Evolutionary conservation across 1,140 invertebrate genomes (phyloP).

Genomic region (Tetragonula clypearis): DNA sequence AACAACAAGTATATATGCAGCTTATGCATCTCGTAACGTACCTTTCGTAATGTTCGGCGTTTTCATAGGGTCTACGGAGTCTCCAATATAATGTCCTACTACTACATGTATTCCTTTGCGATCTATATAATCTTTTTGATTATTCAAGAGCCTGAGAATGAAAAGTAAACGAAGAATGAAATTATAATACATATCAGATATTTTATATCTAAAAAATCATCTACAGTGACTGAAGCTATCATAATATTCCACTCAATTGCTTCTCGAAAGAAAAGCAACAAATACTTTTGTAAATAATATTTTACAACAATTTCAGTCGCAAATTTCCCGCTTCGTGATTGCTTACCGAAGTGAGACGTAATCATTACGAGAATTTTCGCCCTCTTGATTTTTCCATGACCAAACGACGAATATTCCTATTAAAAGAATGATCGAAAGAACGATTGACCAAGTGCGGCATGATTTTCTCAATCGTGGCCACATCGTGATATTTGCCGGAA

Average conservation of each 20-base stretch:
- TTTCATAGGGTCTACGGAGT: conserved; percentile 82
- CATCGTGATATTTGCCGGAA: conserved; percentile 60
- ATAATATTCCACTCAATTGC: background rate
- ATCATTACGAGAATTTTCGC: conserved; percentile 59
- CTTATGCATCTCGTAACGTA: conserved; percentile 64
- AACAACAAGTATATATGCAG: rapidly evolving
- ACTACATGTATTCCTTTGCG: conserved; percentile 89
- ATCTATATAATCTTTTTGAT: conserved; percentile 88
- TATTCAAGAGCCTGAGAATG: conserved; percentile 75
- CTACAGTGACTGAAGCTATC: background rate
- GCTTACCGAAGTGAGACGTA: conserved; percentile 71
- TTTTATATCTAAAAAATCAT: background rate
- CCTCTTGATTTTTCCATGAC: conserved; percentile 62
- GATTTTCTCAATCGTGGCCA: conserved; percentile 73
- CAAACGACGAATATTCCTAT: conserved; percentile 70
- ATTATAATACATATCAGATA: background rate
- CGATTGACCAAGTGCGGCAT: conserved; percentile 66
- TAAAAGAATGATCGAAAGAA: conserved; percentile 53
- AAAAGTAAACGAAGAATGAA: conserved; percentile 23
- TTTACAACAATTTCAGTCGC: background rate
- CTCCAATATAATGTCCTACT: conserved; percentile 92
- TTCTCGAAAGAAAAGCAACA: background rate
- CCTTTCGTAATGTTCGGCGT: conserved; percentile 87
- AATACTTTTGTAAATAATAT: background rate
- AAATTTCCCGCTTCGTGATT: conserved; percentile 13